Evolutionary conservation across 2,797 vertebrate genomes (phyloP).

Genomic region (Philypnodon macrostomus): DNA sequence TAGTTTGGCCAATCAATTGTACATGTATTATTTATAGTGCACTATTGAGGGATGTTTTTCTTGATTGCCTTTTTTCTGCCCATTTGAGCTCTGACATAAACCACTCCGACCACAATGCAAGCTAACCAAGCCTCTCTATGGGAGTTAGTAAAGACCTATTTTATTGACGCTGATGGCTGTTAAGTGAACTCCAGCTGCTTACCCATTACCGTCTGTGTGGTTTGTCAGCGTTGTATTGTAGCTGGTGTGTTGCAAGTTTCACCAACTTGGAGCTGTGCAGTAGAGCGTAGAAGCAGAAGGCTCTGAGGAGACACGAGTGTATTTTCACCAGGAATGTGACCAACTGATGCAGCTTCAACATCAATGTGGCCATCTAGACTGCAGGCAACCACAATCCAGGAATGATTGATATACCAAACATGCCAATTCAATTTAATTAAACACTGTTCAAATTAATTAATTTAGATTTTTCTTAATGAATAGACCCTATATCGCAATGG

Average conservation of each 20-base stretch:
- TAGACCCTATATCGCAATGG: too few relatives aligned
- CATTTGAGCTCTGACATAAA: conserved; percentile 5
- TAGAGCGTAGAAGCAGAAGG: conserved; percentile 4
- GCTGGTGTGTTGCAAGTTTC: conserved; percentile 6
- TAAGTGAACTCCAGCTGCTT: conserved; percentile 13
- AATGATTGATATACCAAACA: too few relatives aligned
- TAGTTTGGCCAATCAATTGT: too few relatives aligned
- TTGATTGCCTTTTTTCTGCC: neutral
- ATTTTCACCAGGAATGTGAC: conserved; percentile 7
- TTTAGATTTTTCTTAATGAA: too few relatives aligned
- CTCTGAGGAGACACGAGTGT: conserved; percentile 7
- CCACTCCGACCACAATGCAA: conserved; percentile 1
- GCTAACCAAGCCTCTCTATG: conserved; percentile 8
- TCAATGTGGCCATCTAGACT: neutral
- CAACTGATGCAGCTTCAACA: neutral
- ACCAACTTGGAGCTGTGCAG: conserved; percentile 7
- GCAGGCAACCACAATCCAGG: neutral
- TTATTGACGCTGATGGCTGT: conserved; percentile 12
- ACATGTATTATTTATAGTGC: neutral
- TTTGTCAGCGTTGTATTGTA: conserved; percentile 5
- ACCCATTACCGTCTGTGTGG: conserved; percentile 5
- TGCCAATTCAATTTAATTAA: too few relatives aligned
- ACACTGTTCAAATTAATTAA: too few relatives aligned
- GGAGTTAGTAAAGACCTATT: conserved; percentile 4
- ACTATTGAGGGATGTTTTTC: conserved; percentile 2